These are phyloP conservation scores for Diadophis punctatus DNA, from an alignment of 2,113 vertebrate species.

Conservation along the genomic window DNA sequence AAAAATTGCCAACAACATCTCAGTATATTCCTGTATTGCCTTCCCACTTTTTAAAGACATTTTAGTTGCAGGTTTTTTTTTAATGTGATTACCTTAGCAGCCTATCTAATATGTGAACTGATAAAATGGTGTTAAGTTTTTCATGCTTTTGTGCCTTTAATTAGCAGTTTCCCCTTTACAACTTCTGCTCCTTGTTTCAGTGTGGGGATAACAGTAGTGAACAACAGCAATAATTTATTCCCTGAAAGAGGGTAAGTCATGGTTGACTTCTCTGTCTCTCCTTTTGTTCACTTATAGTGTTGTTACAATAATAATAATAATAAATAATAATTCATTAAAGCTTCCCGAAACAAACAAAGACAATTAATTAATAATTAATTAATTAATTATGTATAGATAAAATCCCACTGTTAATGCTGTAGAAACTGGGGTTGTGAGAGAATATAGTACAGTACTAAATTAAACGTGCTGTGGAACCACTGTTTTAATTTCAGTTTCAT, in stretches of 20 bases:
- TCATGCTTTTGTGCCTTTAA: not conserved
- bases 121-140: not conserved
- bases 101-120: not conserved
- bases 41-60: not conserved
- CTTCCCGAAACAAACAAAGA: too few relatives aligned
- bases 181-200: not conserved
- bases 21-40: not conserved
- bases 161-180: not conserved
- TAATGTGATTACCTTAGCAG: not conserved
- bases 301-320: not conserved
- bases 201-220: not conserved
- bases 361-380: too few relatives aligned
- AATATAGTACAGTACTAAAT: not conserved
- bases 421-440: not conserved
- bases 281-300: not conserved
- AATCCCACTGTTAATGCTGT: not conserved
- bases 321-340: not conserved
- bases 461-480: not conserved
- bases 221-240: not conserved
- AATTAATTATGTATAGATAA: not conserved
- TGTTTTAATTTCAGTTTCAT: not conserved
- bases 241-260: not conserved
- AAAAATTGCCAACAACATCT: not conserved
- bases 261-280: not conserved
- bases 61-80: not conserved